These are phyloP conservation scores for Acrossocheilus fasciatus DNA, from an alignment of 2,797 vertebrate genomes.

Conservation along the genomic window DNA sequence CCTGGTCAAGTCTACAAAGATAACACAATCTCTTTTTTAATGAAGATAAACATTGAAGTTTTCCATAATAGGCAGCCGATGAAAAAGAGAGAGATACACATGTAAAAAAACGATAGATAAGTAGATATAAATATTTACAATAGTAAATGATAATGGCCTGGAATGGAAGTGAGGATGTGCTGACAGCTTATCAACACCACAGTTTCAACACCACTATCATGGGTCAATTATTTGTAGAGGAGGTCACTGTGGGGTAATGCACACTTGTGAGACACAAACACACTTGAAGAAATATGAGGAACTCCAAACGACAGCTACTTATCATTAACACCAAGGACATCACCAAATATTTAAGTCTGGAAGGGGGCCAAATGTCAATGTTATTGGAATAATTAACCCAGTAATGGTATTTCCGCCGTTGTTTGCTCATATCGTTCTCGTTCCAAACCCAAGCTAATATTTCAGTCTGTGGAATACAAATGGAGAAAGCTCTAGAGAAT, in stretches of 20 bases:
- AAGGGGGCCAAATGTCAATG: background rate
- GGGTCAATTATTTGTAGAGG: conserved; percentile 5
- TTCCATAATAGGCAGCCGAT: background rate
- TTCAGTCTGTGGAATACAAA: background rate
- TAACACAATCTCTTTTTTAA: conserved; percentile 38
- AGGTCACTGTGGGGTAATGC: conserved; percentile 21
- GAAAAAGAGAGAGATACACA: background rate
- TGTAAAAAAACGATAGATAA: background rate
- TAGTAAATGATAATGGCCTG: background rate
- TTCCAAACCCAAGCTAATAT: background rate
- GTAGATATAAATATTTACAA: background rate
- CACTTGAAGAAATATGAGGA: background rate
- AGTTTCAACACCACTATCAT: background rate
- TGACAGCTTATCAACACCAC: background rate
- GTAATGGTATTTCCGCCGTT: background rate
- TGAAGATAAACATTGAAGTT: background rate
- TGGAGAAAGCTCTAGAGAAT: background rate
- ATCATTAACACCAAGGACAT: background rate
- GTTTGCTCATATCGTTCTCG: background rate
- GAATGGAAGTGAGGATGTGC: background rate
- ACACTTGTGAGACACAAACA: conserved; percentile 24
- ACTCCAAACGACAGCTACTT: conserved; percentile 1
- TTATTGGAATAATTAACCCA: background rate
- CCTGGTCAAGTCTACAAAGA: conserved; percentile 14
- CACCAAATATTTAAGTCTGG: background rate